Evolutionary conservation across 2,113 vertebrate genomes (phyloP), one percentile per base, ranked within the genome.

Genomic region (Megaptera novaeangliae): DNA sequence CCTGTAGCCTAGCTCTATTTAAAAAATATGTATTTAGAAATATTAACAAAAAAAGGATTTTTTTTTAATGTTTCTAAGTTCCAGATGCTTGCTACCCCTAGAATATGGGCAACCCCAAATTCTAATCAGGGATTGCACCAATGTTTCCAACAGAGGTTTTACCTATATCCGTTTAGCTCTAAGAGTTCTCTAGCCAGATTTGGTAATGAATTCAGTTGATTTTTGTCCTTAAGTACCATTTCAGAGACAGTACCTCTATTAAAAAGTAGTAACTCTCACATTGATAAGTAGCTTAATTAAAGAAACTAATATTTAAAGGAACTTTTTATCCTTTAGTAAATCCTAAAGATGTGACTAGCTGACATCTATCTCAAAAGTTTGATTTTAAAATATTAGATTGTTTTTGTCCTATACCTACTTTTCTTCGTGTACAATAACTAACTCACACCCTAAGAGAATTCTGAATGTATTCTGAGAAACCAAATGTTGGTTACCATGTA

Each of bases 271-370:
- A 87, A 94, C 34, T 41, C 34, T 68, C 36, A 46, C 74, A 87
- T 3, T 87, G 59, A 68, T 13, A 27, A 66, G 44, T 21, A 77
- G 44, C 64, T 94, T 90, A 71, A 71, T 63, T 69, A 69, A 91
- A 66, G 11, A 94, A 81, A 55, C 46, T 94, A 82, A 34, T 75
- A 59, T 31, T 96, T 91, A 96, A 94, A 80, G 23, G 36, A 74
- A 0, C 18, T 72, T 86, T 94, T 64, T 87, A 86, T 71, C 63
- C 71, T 85, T 55, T 71, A 90, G 15, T 75, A 84, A 44, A 63
- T 36, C n/a, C 52, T 89, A 78, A 94, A 89, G 52, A 55, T 63
- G 23, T 63, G 52, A 71, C n/a, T 63, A 78, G 6, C 23, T 34
- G 49, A 55, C n/a, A 63, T 14, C 13, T 71, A 55, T 46, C 78